Conservation (phyloP, 2,888 invertebrate species). For the Chrysolina americana region DNA sequence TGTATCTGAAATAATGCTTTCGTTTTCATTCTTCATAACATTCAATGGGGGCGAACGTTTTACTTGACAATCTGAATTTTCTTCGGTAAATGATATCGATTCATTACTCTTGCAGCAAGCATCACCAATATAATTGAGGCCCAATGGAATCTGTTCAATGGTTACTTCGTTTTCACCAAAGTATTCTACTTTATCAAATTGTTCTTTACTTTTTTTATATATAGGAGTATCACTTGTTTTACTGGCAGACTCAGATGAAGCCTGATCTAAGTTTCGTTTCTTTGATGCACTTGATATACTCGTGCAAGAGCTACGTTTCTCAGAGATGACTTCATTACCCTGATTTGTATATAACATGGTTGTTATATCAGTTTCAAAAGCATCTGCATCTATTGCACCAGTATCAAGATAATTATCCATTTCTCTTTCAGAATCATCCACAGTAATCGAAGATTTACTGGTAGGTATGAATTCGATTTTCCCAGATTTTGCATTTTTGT, state of each 20-base stretch:
- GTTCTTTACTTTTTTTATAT: neutral
- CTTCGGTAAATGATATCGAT: too few relatives aligned
- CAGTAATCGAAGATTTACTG: neutral
- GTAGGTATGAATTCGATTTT: neutral
- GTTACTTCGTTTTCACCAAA: neutral
- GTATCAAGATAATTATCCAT: too few relatives aligned
- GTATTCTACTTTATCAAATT: neutral
- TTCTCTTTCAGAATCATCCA: neutral
- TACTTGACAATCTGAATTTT: too few relatives aligned
- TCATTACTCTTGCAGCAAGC: too few relatives aligned
- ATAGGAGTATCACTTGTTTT: neutral
- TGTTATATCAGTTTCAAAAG: neutral
- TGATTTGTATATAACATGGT: neutral
- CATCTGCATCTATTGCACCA: neutral
- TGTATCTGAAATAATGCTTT: neutral
- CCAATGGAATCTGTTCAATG: too few relatives aligned
- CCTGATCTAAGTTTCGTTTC: constrained; percentile 25
- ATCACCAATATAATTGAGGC: too few relatives aligned
- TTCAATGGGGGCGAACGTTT: too few relatives aligned
- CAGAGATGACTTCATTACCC: neutral
- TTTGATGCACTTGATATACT: constrained; percentile 46
- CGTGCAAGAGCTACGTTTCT: constrained; percentile 17
- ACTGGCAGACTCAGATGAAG: neutral
- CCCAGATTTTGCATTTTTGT: neutral
- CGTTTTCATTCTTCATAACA: too few relatives aligned